phyloP scores from a whole-genome alignment of 30 jellyfish, hydroid and myxozoan genomes.

The Hydractinia echinata region DNA sequence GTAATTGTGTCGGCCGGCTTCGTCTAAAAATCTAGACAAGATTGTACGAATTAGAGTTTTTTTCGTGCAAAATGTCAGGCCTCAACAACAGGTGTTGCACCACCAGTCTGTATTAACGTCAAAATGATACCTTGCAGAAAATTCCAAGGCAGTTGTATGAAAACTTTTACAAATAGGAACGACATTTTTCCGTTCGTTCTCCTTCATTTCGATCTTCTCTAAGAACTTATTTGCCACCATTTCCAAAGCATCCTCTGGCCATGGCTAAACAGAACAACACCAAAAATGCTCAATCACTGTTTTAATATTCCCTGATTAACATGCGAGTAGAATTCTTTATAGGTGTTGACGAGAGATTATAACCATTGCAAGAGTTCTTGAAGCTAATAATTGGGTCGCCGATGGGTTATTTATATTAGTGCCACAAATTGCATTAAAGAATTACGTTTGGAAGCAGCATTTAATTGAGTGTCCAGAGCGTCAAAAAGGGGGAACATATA shows the following conservation, averaged over 20 bases:
- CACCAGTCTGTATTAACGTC: too few species aligned
- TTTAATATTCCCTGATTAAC: background rate
- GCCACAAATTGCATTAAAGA: too few species aligned
- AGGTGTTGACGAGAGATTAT: too few species aligned
- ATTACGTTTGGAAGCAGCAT: too few species aligned
- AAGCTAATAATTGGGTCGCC: too few species aligned
- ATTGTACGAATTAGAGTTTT: background rate
- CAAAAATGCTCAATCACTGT: background rate
- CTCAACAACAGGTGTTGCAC: too few species aligned
- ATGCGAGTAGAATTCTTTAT: too few species aligned
- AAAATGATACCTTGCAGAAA: background rate
- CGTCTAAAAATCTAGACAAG: slow-evolving; percentile 60
- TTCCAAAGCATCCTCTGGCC: slow-evolving; percentile 99
- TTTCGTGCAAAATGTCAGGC: too few species aligned
- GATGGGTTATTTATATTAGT: too few species aligned
- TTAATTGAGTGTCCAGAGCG: too few species aligned
- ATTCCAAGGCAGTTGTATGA: slow-evolving; percentile 77
- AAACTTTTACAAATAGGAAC: slow-evolving; percentile 82
- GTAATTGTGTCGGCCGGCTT: slow-evolving; percentile 93
- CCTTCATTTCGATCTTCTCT: slow-evolving; percentile 74
- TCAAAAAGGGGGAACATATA: too few species aligned
- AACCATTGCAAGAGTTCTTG: too few species aligned
- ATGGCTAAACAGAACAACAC: slow-evolving; percentile 47
- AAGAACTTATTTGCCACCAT: slow-evolving; percentile 95
- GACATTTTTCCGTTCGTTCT: slow-evolving; percentile 65